Percentiles rank a stretch among this genome's conserved stretches.
Conservation (phyloP, 2,113 vertebrate genomes). For the Ailurus styani region DNA sequence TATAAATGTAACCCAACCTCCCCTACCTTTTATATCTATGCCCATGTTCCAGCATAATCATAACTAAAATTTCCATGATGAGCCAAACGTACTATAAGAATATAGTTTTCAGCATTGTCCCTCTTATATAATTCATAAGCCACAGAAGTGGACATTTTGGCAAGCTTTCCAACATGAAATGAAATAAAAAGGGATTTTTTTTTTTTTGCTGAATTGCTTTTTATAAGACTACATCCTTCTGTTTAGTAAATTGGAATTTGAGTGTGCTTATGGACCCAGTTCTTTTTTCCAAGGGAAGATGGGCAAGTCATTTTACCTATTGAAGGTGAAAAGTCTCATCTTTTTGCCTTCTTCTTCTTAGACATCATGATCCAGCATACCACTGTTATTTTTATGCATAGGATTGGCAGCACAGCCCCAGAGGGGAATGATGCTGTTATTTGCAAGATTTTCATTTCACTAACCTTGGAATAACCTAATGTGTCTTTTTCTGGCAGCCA, state of each 20-base stretch:
- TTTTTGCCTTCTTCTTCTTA: background rate
- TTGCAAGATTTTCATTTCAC: constrained; percentile 7
- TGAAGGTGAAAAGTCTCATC: background rate
- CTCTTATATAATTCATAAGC: background rate
- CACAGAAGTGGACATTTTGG: background rate
- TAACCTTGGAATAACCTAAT: background rate
- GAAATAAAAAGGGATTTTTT: background rate
- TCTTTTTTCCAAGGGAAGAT: background rate
- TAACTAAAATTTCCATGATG: background rate
- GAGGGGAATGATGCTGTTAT: background rate
- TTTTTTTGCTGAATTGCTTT: background rate
- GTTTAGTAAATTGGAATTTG: constrained; percentile 1
- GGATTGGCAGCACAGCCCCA: background rate
- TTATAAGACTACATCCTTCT: background rate
- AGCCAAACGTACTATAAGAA: background rate
- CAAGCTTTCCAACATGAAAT: constrained; percentile 12
- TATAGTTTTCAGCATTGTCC: background rate
- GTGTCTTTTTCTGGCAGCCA: background rate
- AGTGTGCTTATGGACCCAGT: background rate
- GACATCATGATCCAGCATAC: background rate
- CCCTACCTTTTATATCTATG: background rate
- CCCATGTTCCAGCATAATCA: background rate
- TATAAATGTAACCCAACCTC: background rate
- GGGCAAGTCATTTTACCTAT: background rate
- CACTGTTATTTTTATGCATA: background rate